Evolutionary conservation across 2,888 invertebrate genomes (phyloP).

Genomic region (Lithophane socia): DNA sequence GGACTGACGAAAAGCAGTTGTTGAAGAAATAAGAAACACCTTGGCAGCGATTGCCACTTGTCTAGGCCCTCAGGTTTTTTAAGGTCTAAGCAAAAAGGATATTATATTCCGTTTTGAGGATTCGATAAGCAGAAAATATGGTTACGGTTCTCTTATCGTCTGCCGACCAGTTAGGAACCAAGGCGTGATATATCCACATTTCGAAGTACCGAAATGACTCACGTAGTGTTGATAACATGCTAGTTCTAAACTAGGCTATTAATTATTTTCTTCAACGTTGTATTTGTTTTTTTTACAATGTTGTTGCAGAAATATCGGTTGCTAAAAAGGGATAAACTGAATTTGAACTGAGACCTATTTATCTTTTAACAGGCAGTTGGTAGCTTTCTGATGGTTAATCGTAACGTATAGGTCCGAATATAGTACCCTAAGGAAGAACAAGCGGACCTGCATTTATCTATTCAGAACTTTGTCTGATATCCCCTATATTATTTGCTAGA

Average conservation of each 20-base stretch:
- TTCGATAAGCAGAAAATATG: background rate
- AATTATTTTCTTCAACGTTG: too few relatives aligned
- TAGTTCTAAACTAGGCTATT: background rate
- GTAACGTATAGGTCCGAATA: background rate
- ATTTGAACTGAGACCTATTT: background rate
- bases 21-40: background rate
- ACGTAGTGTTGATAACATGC: conserved; percentile 8
- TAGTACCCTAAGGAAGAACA: conserved; percentile 17
- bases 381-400: background rate
- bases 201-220: background rate
- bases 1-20: background rate
- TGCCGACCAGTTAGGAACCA: background rate
- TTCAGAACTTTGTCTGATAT: too few relatives aligned
- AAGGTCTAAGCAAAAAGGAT: background rate
- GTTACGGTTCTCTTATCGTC: background rate
- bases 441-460: too few relatives aligned
- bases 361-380: background rate
- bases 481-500: background rate
- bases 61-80: background rate
- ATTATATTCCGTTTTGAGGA: background rate
- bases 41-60: background rate
- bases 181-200: background rate
- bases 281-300: background rate
- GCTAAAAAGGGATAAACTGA: background rate
- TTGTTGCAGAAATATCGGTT: background rate